Evolutionary conservation across 2,888 invertebrate genomes (phyloP).

Genomic region (Latheticus oryzae): DNA sequence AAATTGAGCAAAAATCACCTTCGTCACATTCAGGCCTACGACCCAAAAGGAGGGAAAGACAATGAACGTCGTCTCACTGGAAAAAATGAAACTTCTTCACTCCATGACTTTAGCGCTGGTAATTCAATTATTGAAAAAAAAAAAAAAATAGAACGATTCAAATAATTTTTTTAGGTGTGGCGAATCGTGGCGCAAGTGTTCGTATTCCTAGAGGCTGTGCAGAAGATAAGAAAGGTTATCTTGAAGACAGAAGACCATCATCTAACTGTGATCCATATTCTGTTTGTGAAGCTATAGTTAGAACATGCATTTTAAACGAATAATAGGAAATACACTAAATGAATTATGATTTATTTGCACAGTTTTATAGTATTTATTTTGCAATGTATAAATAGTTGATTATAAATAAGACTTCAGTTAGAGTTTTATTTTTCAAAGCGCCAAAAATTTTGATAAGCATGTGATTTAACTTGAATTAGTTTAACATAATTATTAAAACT

Average conservation of each 20-base stretch:
- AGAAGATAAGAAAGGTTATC: slow-evolving; percentile 92
- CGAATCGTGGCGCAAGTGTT: slow-evolving; percentile 94
- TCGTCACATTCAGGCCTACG: slow-evolving; percentile 95
- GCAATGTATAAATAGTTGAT: slow-evolving; percentile 1
- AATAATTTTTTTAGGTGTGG: slow-evolving; percentile 76
- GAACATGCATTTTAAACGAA: slow-evolving; percentile 84
- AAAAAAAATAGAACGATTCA: no score
- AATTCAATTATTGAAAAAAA: no score
- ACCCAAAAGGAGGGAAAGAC: slow-evolving; percentile 95
- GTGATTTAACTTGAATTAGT: no score
- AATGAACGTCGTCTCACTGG: slow-evolving; percentile 96
- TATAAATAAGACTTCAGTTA: slow-evolving; percentile 5
- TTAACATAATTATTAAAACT: slow-evolving; percentile 14
- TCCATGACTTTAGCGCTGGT: slow-evolving; percentile 96
- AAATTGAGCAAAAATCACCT: slow-evolving; percentile 91
- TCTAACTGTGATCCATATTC: slow-evolving; percentile 94
- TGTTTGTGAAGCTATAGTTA: slow-evolving; percentile 85
- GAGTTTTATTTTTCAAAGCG: slow-evolving; percentile 29
- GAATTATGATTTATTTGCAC: slow-evolving; percentile 5
- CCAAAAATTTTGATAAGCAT: slow-evolving; percentile 25
- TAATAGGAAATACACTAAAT: slow-evolving; percentile 16
- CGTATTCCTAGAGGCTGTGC: slow-evolving; percentile 93
- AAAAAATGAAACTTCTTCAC: slow-evolving; percentile 94
- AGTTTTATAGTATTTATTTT: no score
- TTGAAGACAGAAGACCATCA: slow-evolving; percentile 94